Evolutionary conservation across 2,888 invertebrate species (phyloP), one percentile per base, ranked within the genome.

Genomic region (Cheilosia grossa): DNA sequence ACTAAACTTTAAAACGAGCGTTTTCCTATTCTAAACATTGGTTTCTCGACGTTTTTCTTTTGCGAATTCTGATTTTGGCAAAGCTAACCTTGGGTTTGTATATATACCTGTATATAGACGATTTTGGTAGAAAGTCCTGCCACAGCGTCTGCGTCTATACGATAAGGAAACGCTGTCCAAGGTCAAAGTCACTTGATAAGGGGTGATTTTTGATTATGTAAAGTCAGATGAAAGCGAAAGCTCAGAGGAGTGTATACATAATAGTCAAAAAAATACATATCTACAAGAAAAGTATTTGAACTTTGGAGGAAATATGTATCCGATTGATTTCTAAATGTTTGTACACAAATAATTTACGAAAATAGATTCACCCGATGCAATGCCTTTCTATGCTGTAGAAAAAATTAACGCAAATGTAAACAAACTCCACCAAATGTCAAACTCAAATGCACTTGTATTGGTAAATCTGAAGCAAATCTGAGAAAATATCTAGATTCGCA

Each of bases 151-250:
- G 66, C 66, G 75, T 54, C 2, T 61, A 15, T 61, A 13, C 44
- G 33, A 21, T 51, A 51, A 58, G 42, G 75, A 59, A 54, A 42
- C 51, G 15, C 51, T 40, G 24, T 30, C 47, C 54, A 77, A 77
- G 77, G 77, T 77, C 69, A 77, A 77, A 47, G 53, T 51, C 44
- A 42, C n/a, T 2, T 37, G 77, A 77, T 69, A 69, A 69, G 67
- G 59, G 21, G 37, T n/a, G 51, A 53, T 47, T 37, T 74, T 77
- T 47, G 51, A 69, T 77, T 77, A 61, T 40, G 19, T 69, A 77
- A 63, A 47, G 13, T 17, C 19, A 24, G 54, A 51, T 37, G 69
- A 69, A 77, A 77, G 77, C 47, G 77, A 77, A 77, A 77, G 77
- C 53, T 42, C 17, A 5, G 19, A 17, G 24, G 53, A 13, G 53